A percentile compares a stretch with the other conserved stretches of the same genome.
phyloP scores from a whole-genome alignment of 1,140 invertebrate genomes.

The Drosophila melanica region DNA sequence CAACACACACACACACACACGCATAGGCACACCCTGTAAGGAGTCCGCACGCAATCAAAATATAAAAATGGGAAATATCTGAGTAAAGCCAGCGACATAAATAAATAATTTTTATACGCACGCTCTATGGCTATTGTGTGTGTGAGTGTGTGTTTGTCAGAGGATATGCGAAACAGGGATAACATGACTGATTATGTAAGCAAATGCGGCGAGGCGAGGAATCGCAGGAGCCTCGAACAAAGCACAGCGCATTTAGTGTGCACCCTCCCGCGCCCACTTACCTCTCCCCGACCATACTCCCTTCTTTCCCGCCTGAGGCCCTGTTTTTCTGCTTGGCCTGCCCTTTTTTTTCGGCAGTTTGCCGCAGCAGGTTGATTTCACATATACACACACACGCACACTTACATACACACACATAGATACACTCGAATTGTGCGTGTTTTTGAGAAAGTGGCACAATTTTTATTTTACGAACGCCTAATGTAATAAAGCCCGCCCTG shows the following conservation, averaged over 20 bases:
- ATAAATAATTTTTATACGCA: conserved; percentile 64
- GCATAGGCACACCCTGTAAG: conserved; percentile 2
- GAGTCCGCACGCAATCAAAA: conserved; percentile 53
- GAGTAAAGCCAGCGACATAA: conserved; percentile 56
- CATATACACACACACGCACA: conserved; percentile 21
- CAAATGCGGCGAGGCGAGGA: conserved; percentile 51
- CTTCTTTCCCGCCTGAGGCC: not conserved
- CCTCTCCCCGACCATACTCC: not conserved
- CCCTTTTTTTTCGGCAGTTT: conserved; percentile 73
- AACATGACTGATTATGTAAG: conserved; percentile 83
- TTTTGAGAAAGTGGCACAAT: conserved; percentile 83
- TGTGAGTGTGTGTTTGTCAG: conserved; percentile 21
- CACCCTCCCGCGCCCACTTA: not conserved
- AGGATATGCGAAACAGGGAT: conserved; percentile 70
- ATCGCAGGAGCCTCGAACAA: conserved; percentile 33
- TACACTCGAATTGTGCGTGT: conserved; percentile 45
- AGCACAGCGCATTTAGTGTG: conserved; percentile 55
- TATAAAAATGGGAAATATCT: conserved; percentile 59
- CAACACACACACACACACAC: conserved; percentile 20
- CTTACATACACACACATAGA: conserved; percentile 9
- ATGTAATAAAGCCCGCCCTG: conserved; percentile 79
- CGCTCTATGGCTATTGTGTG: conserved; percentile 9
- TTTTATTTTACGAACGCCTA: conserved; percentile 82
- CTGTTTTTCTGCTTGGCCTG: conserved; percentile 58
- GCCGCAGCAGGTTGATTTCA: conserved; percentile 75